Evolutionary conservation across 2,113 vertebrate species (phyloP), one percentile per base, ranked within the genome.

Genomic region (Cyanoramphus novaezelandiae): DNA sequence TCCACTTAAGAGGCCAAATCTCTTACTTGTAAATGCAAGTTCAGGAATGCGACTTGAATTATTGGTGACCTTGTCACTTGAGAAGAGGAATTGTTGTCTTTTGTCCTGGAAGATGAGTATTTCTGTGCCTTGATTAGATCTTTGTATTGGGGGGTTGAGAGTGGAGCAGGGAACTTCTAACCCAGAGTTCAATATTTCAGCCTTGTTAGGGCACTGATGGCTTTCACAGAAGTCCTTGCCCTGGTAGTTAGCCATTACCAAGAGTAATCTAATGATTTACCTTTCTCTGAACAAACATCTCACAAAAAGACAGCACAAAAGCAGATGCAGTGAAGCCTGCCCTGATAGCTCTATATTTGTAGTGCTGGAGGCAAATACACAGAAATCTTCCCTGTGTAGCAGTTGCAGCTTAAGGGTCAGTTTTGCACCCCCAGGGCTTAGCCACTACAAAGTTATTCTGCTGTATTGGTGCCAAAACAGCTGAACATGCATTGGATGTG

Each of bases 231-330:
- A 91, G 44, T 85, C 67, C 57, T 65, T 87, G 74, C 39, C 43
- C 33, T 91, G 35, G 47, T 79, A 76, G 88, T 95, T 95, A 90
- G 88, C 76, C 50, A 86, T 96, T 96, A 88, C 79, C 67, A 78
- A 53, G 59, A 46, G 11, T 35, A 49, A 67, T 80, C 59, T 95
- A 93, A 95, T 97, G 67, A 93, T 95, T 94, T 95, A 94, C 95
- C n/a, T 69, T 83, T 62, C 59, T 69, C 71, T 83, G 92, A 87
- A 33, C 59, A 93, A 83, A 76, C 52, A 53, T 49, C 41, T 90
- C 31, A 13, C 88, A n/a, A 82, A 88, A 60, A 47, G 82, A 90
- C 43, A 82, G n/a, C 35, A 6, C 20, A 46, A 60, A 75, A 55
- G 46, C 60, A 81, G 69, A 52, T 50, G 28, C 37, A 63, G 28